Conservation (phyloP, 37 sponge, comb jelly and placozoan species). For the Oscarella lobularis region DNA sequence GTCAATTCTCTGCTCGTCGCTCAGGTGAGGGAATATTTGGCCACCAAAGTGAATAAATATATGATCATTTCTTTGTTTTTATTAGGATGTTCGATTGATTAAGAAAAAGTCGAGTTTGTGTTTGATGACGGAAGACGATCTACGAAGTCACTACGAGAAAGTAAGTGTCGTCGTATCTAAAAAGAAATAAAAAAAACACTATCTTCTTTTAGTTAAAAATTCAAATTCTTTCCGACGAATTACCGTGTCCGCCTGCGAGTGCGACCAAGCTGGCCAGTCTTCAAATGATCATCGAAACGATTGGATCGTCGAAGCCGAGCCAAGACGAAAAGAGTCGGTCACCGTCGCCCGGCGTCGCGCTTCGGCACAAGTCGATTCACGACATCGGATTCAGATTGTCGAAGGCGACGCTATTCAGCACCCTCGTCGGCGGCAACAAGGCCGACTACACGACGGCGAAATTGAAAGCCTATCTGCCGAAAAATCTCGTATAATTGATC, state of each 20-base stretch:
- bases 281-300: background rate
- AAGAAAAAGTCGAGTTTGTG: too few relatives aligned
- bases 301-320: background rate
- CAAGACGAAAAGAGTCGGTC: background rate
- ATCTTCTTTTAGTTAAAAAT: background rate
- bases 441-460: background rate
- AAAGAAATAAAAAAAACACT: too few relatives aligned
- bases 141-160: too few relatives aligned
- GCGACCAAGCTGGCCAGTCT: background rate
- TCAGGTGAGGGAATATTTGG: too few relatives aligned
- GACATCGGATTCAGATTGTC: background rate
- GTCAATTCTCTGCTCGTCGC: background rate
- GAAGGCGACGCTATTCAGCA: background rate
- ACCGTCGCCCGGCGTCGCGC: background rate
- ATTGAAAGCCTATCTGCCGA: background rate
- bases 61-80: too few relatives aligned
- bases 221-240: background rate
- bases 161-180: too few relatives aligned
- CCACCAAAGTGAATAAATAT: too few relatives aligned
- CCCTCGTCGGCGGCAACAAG: background rate
- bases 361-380: background rate
- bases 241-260: background rate
- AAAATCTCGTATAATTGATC: background rate
- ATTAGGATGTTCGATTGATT: too few relatives aligned
- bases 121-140: too few relatives aligned